These are phyloP conservation scores for Falco punctatus DNA, from an alignment of 2,113 vertebrate genomes.

Conservation along the genomic window DNA sequence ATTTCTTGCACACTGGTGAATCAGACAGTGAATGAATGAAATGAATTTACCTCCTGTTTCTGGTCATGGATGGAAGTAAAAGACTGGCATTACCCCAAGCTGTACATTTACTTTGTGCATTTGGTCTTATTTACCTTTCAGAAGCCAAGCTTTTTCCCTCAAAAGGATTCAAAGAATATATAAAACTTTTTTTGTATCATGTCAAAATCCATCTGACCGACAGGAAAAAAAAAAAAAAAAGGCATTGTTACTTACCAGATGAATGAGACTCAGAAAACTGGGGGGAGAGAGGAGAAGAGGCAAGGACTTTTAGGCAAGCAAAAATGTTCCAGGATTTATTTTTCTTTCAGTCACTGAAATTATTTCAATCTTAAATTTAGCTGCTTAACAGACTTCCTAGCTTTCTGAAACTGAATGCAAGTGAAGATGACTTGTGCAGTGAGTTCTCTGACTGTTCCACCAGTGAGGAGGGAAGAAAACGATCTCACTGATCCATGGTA, in stretches of 20 bases:
- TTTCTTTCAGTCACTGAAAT: neutral
- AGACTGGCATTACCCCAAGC: neutral
- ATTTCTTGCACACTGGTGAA: neutral
- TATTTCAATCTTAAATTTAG: neutral
- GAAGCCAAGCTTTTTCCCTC: neutral
- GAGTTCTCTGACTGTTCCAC: neutral
- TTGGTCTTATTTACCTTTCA: neutral
- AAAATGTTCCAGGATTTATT: neutral
- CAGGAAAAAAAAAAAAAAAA: neutral
- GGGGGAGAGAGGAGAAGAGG: neutral
- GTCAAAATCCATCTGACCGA: neutral
- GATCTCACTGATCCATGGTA: neutral
- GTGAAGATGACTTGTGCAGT: neutral
- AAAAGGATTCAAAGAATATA: neutral
- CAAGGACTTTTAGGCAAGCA: neutral
- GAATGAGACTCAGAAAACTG: neutral
- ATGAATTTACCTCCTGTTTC: neutral
- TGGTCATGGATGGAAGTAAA: neutral
- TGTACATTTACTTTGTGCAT: neutral
- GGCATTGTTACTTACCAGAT: neutral
- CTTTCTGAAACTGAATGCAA: neutral
- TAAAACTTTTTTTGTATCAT: neutral
- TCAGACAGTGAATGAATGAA: neutral
- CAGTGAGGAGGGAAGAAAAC: neutral
- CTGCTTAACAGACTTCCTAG: neutral